Base-by-base conservation (phyloP, 2,113 vertebrate genomes). In the Ailurus styani region DNA sequence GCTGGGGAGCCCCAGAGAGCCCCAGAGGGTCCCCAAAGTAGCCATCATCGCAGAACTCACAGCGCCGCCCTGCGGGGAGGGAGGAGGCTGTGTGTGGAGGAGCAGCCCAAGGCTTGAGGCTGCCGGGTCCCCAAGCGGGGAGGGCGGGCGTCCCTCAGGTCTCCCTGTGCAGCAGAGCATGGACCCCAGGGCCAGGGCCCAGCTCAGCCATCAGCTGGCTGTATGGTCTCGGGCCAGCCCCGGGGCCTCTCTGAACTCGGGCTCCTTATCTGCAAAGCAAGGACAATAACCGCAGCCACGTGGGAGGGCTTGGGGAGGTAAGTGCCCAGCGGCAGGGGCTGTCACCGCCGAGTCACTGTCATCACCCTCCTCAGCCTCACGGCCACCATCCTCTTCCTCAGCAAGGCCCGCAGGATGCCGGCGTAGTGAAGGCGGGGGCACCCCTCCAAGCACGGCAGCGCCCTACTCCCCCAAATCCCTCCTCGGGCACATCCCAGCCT, bases 21-120 rank as follows among this genome's bases (percentile, higher is more conserved):
- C 99, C 99, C 97, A 99, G 95, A 0, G 99, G 99, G 91, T 99
- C 99, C 6, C 99, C 99, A 0, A 99, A 99, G 98, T 99, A 99
- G 68, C 99, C 99, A 0, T 99, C 99, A 0, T 99, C 99, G 0
- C 99, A 99, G 95, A 98, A 98, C 98, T 99, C 99, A 27, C 99
- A 99, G 96, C 98, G 99, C 27, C 97, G 99, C 9, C 99, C 99
- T 99, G 93, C 55, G 29, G 68, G 68, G 95, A n/a, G 47, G 54
- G 0, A 0, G 40, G 23, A 34, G 54, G 8, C 17, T 5, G 40
- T 2, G 21, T 0, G 31, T 7, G 52, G 66, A 40, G 81, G 12
- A 1, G 25, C 12, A 27, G 81, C 3, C 4, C 2, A 57, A 29
- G 68, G 54, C 2, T 14, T 0, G 0, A 11, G 93, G 18, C 21